phyloP scores from a whole-genome alignment of 2,888 invertebrate genomes.

The Penaeus monodon region DNA sequence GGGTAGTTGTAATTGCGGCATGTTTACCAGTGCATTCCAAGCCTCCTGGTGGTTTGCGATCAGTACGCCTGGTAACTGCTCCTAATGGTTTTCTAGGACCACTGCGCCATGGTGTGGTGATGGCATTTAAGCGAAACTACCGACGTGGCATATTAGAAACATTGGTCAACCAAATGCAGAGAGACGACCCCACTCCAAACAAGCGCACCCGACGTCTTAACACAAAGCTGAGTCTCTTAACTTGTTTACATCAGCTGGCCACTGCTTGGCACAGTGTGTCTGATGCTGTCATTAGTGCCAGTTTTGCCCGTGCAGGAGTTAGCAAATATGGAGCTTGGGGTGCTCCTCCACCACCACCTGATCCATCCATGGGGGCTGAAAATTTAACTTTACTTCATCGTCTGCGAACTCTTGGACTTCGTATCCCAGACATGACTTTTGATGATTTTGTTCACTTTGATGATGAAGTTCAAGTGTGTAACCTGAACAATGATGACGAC shows the following conservation, averaged over 20 bases:
- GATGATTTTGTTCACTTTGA: slow-evolving; percentile 60
- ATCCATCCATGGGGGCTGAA: slow-evolving; percentile 39
- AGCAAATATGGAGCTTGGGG: slow-evolving; percentile 58
- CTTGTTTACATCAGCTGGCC: slow-evolving; percentile 51
- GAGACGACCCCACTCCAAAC: slow-evolving; percentile 12
- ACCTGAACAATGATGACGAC: slow-evolving; percentile 55
- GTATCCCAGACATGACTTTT: slow-evolving; percentile 56
- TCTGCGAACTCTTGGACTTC: slow-evolving; percentile 37
- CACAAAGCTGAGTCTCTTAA: slow-evolving; percentile 44
- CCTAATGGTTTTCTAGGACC: slow-evolving; percentile 53
- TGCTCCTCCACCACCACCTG: slow-evolving; percentile 34
- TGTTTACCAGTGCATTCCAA: slow-evolving; percentile 54
- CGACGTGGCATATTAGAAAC: slow-evolving; percentile 55
- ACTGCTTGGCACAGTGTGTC: slow-evolving; percentile 59
- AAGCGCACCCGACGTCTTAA: slow-evolving; percentile 34
- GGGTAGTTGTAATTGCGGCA: slow-evolving; percentile 60
- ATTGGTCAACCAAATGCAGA: slow-evolving; percentile 44
- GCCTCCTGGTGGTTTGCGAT: slow-evolving; percentile 49
- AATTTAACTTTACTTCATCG: slow-evolving; percentile 40
- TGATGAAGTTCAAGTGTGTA: slow-evolving; percentile 58
- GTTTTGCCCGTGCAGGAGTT: slow-evolving; percentile 56
- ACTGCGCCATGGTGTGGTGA: slow-evolving; percentile 44
- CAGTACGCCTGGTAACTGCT: slow-evolving; percentile 49
- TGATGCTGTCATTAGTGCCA: slow-evolving; percentile 51
- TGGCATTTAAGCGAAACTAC: slow-evolving; percentile 53